A percentile compares a stretch with the other conserved stretches of the same genome.
These are phyloP conservation scores for Lophochroa leadbeateri DNA, from an alignment of 2,113 vertebrate genomes.

Conservation along the genomic window DNA sequence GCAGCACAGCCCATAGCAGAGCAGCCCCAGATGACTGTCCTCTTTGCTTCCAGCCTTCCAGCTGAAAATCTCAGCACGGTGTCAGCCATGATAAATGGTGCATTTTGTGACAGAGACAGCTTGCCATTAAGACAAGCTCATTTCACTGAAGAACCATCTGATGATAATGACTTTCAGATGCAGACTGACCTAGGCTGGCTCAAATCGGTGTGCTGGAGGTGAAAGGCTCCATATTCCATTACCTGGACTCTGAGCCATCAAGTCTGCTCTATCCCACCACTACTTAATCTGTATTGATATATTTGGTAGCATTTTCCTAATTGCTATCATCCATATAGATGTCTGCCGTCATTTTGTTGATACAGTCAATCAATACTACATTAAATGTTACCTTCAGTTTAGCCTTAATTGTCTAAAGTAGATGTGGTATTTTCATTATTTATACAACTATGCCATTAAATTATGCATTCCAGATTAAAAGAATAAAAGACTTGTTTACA, in stretches of 20 bases:
- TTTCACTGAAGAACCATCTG: not conserved
- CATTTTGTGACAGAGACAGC: slow-evolving; percentile 30
- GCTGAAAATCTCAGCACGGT: not conserved
- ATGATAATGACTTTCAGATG: slow-evolving; percentile 49
- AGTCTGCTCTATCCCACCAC: not conserved
- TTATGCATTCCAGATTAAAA: slow-evolving; percentile 64
- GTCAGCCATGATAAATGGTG: slow-evolving; percentile 36
- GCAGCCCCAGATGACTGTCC: not conserved
- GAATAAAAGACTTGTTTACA: slow-evolving; percentile 57
- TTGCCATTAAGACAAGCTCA: slow-evolving; percentile 27
- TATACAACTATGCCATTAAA: slow-evolving; percentile 53
- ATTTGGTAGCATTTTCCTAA: slow-evolving; percentile 54
- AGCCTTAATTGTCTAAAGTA: slow-evolving; percentile 66
- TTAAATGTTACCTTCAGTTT: slow-evolving; percentile 67
- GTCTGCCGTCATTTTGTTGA: slow-evolving; percentile 50
- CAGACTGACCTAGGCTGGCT: slow-evolving; percentile 14
- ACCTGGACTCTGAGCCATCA: slow-evolving; percentile 26
- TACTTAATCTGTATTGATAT: slow-evolving; percentile 53
- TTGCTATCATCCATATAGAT: slow-evolving; percentile 58
- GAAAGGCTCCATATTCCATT: slow-evolving; percentile 47
- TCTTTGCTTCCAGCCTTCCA: not conserved
- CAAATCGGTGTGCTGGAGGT: not conserved
- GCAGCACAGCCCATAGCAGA: not conserved
- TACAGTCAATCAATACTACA: slow-evolving; percentile 63
- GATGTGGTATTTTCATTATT: slow-evolving; percentile 68